Percentiles rank a stretch among this genome's conserved stretches.
phyloP scores from a whole-genome alignment of 2,888 invertebrate genomes.

The Clistopyga incitator region DNA sequence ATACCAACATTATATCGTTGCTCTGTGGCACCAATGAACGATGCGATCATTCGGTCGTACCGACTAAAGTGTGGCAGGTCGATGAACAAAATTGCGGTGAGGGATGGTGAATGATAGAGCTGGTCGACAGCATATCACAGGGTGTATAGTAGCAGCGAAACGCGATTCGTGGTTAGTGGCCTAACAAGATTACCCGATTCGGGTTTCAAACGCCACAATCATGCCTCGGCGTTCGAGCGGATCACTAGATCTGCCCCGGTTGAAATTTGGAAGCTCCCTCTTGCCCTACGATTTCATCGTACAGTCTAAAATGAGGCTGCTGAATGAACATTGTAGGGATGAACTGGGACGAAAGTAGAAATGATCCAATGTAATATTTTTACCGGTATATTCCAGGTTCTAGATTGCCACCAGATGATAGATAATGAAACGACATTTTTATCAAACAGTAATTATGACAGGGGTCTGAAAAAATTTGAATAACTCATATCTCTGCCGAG shows the following conservation, averaged over 20 bases:
- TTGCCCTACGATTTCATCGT: not conserved
- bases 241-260: conserved; percentile 7
- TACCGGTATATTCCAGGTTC: no score
- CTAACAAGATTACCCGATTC: conserved; percentile 75
- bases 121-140: conserved; percentile 21
- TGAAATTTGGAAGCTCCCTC: not conserved
- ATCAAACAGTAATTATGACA: no score
- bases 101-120: conserved; percentile 48
- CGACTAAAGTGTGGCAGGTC: conserved; percentile 16
- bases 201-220: conserved; percentile 67
- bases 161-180: conserved; percentile 49
- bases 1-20: conserved; percentile 11
- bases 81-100: conserved; percentile 54
- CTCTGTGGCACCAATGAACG: conserved; percentile 17
- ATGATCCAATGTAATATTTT: no score
- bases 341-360: no score
- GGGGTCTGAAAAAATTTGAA: no score
- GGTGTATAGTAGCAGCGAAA: conserved; percentile 27
- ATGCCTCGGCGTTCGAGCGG: conserved; percentile 21
- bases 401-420: no score
- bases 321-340: not conserved
- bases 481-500: no score
- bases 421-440: no score
- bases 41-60: conserved; percentile 35
- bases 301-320: conserved; percentile 1